phyloP scores from a whole-genome alignment of 2,797 vertebrate species.

The Rhadinocentrus ornatus region DNA sequence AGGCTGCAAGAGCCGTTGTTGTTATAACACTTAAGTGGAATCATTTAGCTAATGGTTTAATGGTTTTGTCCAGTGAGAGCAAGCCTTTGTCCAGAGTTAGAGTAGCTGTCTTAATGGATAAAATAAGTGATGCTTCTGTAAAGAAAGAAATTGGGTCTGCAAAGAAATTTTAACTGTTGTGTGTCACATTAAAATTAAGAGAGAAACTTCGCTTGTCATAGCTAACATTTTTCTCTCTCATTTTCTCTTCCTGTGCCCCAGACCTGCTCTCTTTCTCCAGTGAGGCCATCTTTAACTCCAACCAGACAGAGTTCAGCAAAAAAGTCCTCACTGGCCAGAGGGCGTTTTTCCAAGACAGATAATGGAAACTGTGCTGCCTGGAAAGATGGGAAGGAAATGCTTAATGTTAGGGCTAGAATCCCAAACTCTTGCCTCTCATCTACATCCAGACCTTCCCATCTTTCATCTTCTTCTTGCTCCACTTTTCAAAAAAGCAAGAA shows the following conservation, averaged over 20 bases:
- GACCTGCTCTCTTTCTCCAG: conserved; percentile 38
- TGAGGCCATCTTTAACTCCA: conserved; percentile 36
- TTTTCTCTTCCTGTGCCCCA: conserved; percentile 29
- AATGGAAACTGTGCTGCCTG: conserved; percentile 15
- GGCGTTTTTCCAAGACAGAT: conserved; percentile 9
- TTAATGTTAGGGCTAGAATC: conserved; percentile 3
- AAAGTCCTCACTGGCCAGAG: conserved; percentile 9
- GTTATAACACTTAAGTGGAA: conserved; percentile 76
- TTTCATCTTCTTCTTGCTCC: conserved; percentile 4
- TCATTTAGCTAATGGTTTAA: conserved; percentile 77
- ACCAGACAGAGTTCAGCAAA: conserved; percentile 26
- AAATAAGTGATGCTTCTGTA: conserved; percentile 53
- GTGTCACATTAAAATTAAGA: conserved; percentile 43
- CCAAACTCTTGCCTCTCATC: conserved; percentile 22
- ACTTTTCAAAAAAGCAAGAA: conserved; percentile 25
- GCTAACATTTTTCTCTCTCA: conserved; percentile 19
- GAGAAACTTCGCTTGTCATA: conserved; percentile 18
- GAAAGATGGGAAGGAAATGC: conserved; percentile 34
- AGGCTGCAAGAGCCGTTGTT: conserved; percentile 62
- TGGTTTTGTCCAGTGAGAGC: conserved; percentile 70
- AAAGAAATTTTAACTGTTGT: conserved; percentile 56
- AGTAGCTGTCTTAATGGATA: conserved; percentile 64
- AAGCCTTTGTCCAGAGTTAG: conserved; percentile 54
- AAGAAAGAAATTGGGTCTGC: conserved; percentile 48
- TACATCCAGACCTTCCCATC: conserved; percentile 18